Evolutionary conservation across 2,888 invertebrate genomes (phyloP), one percentile per base, ranked within the genome.

Genomic region (Heliconius aoede): DNA sequence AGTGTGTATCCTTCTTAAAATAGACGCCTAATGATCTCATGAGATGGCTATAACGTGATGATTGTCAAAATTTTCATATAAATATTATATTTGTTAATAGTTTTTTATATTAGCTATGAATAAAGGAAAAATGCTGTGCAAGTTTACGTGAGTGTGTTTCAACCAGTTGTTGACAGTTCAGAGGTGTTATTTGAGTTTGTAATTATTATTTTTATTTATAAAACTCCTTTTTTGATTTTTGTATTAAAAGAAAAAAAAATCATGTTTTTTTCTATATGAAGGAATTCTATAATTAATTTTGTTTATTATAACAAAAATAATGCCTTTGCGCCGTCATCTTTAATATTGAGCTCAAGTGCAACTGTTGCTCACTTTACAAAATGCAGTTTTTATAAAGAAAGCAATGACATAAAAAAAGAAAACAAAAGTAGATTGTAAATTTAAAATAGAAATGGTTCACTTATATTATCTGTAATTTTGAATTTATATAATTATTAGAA

Each of bases 341-440:
- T 40, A 69, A 61, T 64, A 73, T 67, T 78, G 80, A 78, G 80
- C 80, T 80, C 80, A 80, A 78, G 73, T 58, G 80, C 30, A 80
- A 80, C 61, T 51, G 51, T 80, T 80, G 80, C 80, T 80, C 80
- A 80, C 60, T 79, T 75, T 72, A 65, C 36, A 72, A 64, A 65
- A 21, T 65, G 61, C 58, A 71, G 28, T 64, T n/a, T n/a, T n/a
- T n/a, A n/a, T n/a, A n/a, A n/a, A n/a, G n/a, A n/a, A n/a, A n/a
- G n/a, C n/a, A n/a, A n/a, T 61, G 55, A 24, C 72, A 13, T 30
- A 18, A 26, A 58, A 21, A 18, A 11, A 30, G 28, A 9, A n/a
- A n/a, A 55, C 21, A 28, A 69, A 32, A 2, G 60, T 36, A 40
- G 60, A 72, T 61, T 72, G 60, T 72, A 36, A 24, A 46, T 46